phyloP scores from a whole-genome alignment of 2,888 invertebrate genomes.

The Hylaea fasciaria region DNA sequence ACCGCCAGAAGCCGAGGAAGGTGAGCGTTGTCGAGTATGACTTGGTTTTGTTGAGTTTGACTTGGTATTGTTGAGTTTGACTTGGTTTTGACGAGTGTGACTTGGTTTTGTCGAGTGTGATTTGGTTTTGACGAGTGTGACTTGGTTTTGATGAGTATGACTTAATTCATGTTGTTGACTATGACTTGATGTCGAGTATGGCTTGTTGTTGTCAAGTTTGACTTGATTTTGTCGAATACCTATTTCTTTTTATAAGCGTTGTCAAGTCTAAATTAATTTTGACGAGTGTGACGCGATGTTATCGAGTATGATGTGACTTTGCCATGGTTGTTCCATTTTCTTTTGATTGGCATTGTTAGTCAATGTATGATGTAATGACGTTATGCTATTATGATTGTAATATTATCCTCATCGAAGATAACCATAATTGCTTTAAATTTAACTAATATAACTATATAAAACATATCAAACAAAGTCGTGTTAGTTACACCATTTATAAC shows the following conservation, averaged over 20 bases:
- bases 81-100: background rate
- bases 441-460: too few relatives aligned
- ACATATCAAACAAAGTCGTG: too few relatives aligned
- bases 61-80: background rate
- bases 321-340: too few relatives aligned
- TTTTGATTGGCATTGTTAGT: too few relatives aligned
- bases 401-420: too few relatives aligned
- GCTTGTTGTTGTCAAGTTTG: background rate
- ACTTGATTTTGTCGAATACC: background rate
- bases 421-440: too few relatives aligned
- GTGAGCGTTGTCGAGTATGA: conserved; percentile 65
- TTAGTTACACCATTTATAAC: too few relatives aligned
- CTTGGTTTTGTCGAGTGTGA: background rate
- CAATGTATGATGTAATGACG: too few relatives aligned
- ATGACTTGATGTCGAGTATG: background rate
- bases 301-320: background rate
- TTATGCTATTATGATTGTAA: too few relatives aligned
- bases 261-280: too few relatives aligned
- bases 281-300: background rate
- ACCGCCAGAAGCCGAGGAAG: conserved; percentile 93
- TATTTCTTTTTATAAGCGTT: too few relatives aligned
- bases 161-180: background rate
- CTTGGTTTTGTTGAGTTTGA: background rate
- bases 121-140: background rate
- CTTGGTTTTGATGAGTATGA: background rate